A percentile compares a stretch with the other conserved stretches of the same genome.
Evolutionary conservation across 2,888 invertebrate species (phyloP).

Genomic region (Notodonta dromedarius): DNA sequence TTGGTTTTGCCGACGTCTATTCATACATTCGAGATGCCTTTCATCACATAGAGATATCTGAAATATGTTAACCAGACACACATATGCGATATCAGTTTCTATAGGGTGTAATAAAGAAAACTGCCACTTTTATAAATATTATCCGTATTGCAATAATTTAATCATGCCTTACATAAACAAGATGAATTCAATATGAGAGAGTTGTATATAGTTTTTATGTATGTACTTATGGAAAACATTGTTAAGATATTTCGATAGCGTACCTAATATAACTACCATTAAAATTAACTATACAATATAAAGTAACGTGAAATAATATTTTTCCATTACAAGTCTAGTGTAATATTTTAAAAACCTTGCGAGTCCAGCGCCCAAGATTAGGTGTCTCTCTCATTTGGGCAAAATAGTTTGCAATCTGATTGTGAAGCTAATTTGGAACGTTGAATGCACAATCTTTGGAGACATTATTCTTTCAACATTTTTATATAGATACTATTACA

Average conservation of each 20-base stretch:
- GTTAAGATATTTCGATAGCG: slow-evolving; percentile 19
- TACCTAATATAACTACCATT: slow-evolving; percentile 26
- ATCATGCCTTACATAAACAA: slow-evolving; percentile 27
- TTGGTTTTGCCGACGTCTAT: too few species aligned
- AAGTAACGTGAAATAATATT: slow-evolving; percentile 36
- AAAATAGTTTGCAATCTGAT: slow-evolving; percentile 16
- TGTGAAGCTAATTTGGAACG: slow-evolving; percentile 14
- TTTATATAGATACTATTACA: slow-evolving; percentile 26
- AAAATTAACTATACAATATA: slow-evolving; percentile 24
- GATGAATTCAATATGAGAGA: slow-evolving; percentile 15
- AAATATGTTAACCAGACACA: too few species aligned
- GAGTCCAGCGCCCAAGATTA: slow-evolving; percentile 30
- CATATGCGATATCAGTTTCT: too few species aligned
- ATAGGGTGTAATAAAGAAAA: slow-evolving; percentile 10
- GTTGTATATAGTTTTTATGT: slow-evolving; percentile 21
- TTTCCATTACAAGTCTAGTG: slow-evolving; percentile 36
- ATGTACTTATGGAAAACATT: slow-evolving; percentile 35
- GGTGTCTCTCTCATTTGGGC: slow-evolving; percentile 14
- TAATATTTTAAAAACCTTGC: slow-evolving; percentile 16
- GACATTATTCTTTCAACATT: slow-evolving; percentile 19
- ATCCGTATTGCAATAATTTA: slow-evolving; percentile 30
- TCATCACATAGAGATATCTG: too few species aligned
- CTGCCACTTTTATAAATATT: slow-evolving; percentile 35
- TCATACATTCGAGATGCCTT: too few species aligned
- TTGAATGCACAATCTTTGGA: slow-evolving; percentile 25